Conservation (phyloP, 2,113 vertebrate species). For the Cairina moschata region DNA sequence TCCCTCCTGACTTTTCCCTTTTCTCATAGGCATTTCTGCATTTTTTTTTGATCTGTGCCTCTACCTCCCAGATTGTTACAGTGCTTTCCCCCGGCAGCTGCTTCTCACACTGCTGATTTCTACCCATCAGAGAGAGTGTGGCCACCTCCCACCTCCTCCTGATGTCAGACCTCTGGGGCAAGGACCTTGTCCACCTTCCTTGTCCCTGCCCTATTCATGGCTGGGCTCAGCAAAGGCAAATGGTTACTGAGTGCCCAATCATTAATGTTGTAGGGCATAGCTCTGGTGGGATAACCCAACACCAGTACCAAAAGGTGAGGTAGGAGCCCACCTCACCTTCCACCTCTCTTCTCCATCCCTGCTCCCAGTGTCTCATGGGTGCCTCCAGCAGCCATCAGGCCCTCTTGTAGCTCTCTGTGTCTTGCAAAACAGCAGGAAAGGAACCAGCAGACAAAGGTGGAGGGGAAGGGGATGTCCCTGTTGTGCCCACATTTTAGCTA, state of each 20-base stretch:
- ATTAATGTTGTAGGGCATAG: neutral
- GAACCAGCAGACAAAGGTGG: neutral
- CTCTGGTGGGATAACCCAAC: neutral
- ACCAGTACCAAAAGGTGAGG: neutral
- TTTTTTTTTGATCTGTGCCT: neutral
- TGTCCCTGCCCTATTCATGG: neutral
- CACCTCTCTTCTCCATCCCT: neutral
- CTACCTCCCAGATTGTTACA: neutral
- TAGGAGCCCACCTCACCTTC: rapidly evolving
- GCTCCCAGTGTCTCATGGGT: neutral
- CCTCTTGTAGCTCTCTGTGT: neutral
- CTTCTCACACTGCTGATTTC: neutral
- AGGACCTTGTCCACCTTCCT: neutral
- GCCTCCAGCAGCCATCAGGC: neutral
- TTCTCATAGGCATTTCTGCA: neutral
- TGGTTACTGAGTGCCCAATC: neutral
- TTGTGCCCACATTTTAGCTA: rapidly evolving
- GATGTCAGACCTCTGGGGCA: neutral
- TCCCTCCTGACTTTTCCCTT: neutral
- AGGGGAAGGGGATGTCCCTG: neutral
- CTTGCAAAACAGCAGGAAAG: neutral
- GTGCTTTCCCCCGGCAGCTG: neutral
- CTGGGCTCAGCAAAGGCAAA: neutral
- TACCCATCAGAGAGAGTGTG: rapidly evolving
- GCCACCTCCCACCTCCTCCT: neutral